Percentiles rank a stretch among this genome's conserved stretches.
Evolutionary conservation across 2,888 invertebrate species (phyloP).

Genomic region (Caenorhabditis japonica): DNA sequence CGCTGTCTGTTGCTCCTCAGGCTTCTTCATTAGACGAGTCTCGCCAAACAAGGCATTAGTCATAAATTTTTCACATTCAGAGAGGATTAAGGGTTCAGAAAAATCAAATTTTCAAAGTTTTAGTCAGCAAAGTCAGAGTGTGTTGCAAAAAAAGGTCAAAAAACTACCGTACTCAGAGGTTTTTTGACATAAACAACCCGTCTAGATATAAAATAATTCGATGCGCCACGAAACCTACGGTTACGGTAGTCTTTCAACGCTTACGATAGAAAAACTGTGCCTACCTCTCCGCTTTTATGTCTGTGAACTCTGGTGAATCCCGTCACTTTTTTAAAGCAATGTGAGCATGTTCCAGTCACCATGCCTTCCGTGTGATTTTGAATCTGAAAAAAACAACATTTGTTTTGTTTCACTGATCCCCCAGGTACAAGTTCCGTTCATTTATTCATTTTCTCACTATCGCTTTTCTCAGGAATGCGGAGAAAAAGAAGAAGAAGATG

Average conservation of each 20-base stretch:
- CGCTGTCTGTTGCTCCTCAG: background rate
- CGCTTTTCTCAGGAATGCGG: too few species aligned
- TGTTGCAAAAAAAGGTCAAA: too few species aligned
- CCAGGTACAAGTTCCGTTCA: background rate
- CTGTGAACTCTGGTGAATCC: background rate
- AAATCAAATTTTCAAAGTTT: slow-evolving; percentile 1
- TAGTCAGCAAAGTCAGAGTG: too few species aligned
- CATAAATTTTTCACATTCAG: background rate
- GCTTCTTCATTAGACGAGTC: background rate
- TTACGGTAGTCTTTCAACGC: too few species aligned
- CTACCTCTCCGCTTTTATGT: background rate
- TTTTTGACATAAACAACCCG: too few species aligned
- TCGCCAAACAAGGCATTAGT: background rate
- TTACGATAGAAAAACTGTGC: too few species aligned
- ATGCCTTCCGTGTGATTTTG: background rate
- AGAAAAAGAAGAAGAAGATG: too few species aligned
- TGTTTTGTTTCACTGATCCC: slow-evolving; percentile 21
- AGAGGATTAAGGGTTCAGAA: background rate
- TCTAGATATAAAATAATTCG: too few species aligned
- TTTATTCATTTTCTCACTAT: too few species aligned
- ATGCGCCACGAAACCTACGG: too few species aligned
- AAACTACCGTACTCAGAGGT: too few species aligned
- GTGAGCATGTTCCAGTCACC: background rate
- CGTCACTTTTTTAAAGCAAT: background rate
- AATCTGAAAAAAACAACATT: slow-evolving; percentile 8